phyloP scores from a whole-genome alignment of 1,140 invertebrate species.

The Oreohelix idahoensis region DNA sequence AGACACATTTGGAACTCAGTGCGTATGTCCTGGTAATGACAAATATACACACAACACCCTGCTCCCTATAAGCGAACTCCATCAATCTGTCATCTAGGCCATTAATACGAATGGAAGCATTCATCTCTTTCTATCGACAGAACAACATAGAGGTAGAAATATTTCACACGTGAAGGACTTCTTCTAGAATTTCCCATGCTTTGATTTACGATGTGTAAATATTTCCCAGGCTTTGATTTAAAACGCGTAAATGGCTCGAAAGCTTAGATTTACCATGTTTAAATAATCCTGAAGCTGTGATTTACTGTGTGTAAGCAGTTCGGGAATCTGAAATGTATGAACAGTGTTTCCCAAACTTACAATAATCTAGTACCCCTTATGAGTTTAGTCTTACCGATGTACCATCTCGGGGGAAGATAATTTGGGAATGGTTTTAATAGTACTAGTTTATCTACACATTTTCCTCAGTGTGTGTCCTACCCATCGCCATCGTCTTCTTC shows the following conservation, averaged over 20 bases:
- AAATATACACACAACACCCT: background rate
- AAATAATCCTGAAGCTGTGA: background rate
- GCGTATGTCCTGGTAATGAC: background rate
- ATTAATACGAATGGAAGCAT: background rate
- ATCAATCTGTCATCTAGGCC: background rate
- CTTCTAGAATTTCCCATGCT: background rate
- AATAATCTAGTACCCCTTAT: no score
- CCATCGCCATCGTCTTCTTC: no score
- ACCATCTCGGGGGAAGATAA: no score
- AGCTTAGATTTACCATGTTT: background rate
- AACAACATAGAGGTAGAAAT: background rate
- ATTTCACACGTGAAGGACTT: background rate
- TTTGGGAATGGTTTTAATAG: no score
- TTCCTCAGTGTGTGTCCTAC: no score
- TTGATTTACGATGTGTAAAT: background rate
- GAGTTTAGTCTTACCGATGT: no score
- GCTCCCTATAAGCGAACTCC: background rate
- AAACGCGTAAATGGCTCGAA: background rate
- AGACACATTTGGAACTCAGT: background rate
- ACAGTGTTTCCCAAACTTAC: no score
- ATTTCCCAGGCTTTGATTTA: background rate
- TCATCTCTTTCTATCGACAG: background rate
- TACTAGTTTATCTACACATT: no score
- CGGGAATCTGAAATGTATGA: no score
- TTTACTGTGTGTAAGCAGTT: background rate